Evolutionary conservation across 2,113 vertebrate genomes (phyloP).

Genomic region (Gasterosteus nipponicus): DNA sequence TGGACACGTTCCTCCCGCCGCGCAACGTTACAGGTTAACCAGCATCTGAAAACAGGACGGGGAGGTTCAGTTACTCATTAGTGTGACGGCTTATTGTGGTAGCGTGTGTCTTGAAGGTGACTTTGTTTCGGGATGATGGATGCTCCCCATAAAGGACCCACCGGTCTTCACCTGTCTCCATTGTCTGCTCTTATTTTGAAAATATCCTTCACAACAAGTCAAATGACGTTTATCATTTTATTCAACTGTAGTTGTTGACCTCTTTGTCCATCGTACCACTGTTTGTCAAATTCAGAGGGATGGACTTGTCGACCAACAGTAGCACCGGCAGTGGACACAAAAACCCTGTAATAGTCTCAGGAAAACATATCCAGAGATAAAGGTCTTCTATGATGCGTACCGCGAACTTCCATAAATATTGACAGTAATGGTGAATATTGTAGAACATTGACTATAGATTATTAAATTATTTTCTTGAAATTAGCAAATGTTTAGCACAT

Average conservation of each 20-base stretch:
- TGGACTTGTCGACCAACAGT: neutral
- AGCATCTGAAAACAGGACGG: conserved; percentile 24
- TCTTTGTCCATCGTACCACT: neutral
- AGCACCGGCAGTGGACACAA: neutral
- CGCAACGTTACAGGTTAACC: conserved; percentile 71
- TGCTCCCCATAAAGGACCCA: conserved; percentile 3
- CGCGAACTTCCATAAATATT: too few species aligned
- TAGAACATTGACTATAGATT: too few species aligned
- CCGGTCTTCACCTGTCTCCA: neutral
- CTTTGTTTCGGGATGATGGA: conserved; percentile 46
- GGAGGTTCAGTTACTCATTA: conserved; percentile 46
- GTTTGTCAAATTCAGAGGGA: neutral
- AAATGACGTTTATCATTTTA: neutral
- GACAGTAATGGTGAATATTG: too few species aligned
- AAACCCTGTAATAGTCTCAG: neutral
- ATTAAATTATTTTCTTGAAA: neutral
- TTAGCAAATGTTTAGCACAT: neutral
- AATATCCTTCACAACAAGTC: neutral
- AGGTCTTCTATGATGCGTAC: neutral
- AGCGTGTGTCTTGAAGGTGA: conserved; percentile 51
- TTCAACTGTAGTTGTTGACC: neutral
- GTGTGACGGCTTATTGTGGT: conserved; percentile 14
- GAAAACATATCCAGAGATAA: neutral
- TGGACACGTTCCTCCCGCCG: conserved; percentile 48
- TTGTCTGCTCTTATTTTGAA: neutral